Conservation (phyloP, 2,888 invertebrate species). For the Stenurella melanura region DNA sequence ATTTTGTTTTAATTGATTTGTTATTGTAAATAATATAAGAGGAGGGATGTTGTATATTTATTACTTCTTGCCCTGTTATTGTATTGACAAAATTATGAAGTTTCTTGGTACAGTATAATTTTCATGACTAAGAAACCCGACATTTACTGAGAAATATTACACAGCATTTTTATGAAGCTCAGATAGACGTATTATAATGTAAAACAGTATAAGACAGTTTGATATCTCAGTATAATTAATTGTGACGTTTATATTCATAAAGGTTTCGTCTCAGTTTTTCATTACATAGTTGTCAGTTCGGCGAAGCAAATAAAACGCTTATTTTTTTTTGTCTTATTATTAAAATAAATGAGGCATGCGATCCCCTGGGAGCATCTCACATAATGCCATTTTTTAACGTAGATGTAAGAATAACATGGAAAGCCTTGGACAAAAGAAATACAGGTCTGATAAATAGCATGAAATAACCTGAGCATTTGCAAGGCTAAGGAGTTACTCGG, state of each 20-base stretch:
- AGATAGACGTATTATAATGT: background rate
- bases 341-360: background rate
- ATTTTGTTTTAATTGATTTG: no score
- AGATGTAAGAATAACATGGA: background rate
- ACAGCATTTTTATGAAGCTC: background rate
- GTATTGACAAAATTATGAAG: no score
- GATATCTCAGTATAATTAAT: conserved; percentile 16
- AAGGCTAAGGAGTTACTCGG: no score
- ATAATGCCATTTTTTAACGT: background rate
- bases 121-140: no score
- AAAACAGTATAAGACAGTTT: conserved; percentile 7
- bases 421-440: conserved; percentile 5
- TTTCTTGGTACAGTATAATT: no score
- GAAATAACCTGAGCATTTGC: background rate
- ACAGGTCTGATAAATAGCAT: background rate
- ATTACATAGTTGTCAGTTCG: conserved; percentile 4
- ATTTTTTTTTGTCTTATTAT: conserved; percentile 2
- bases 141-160: background rate
- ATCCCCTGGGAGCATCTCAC: background rate
- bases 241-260: conserved; percentile 28
- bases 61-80: no score
- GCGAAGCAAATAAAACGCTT: background rate
- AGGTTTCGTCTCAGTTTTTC: conserved; percentile 9
- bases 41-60: no score
- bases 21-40: no score